Conservation (phyloP, 2,888 invertebrate species). For the Argyra leucocephala region DNA sequence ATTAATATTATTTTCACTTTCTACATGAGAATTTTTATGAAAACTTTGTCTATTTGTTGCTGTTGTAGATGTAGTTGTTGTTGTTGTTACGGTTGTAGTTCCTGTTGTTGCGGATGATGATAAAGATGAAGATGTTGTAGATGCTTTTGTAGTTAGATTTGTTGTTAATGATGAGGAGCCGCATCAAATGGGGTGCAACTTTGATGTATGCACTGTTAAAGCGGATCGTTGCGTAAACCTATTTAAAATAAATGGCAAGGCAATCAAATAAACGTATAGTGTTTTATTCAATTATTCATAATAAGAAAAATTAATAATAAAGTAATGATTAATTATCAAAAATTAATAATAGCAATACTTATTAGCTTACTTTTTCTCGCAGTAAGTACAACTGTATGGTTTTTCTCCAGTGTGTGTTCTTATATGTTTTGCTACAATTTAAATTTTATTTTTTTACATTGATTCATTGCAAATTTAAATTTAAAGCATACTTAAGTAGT, state of each 20-base stretch:
- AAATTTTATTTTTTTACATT: neutral
- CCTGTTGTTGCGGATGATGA: neutral
- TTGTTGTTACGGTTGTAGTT: neutral
- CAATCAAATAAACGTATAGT: too few species aligned
- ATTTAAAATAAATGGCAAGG: too few species aligned
- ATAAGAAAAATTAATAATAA: neutral
- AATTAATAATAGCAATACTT: neutral
- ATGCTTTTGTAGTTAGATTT: neutral
- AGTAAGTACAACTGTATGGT: constrained; percentile 40
- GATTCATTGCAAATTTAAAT: constrained; percentile 16
- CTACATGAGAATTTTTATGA: neutral
- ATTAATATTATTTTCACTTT: neutral
- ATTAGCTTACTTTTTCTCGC: constrained; percentile 35
- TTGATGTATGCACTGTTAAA: constrained; percentile 40
- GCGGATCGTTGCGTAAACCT: constrained; percentile 41
- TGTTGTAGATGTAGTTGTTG: neutral
- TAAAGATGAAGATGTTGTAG: neutral
- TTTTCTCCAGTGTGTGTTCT: constrained; percentile 42
- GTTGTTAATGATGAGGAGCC: neutral
- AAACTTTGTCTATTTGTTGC: neutral
- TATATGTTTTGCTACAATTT: constrained; percentile 41
- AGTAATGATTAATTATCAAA: neutral
- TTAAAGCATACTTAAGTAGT: constrained; percentile 41
- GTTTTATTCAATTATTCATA: too few species aligned
- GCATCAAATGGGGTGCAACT: constrained; percentile 34